phyloP scores from a whole-genome alignment of 2,113 vertebrate genomes.

The Micronycteris hirsuta region DNA sequence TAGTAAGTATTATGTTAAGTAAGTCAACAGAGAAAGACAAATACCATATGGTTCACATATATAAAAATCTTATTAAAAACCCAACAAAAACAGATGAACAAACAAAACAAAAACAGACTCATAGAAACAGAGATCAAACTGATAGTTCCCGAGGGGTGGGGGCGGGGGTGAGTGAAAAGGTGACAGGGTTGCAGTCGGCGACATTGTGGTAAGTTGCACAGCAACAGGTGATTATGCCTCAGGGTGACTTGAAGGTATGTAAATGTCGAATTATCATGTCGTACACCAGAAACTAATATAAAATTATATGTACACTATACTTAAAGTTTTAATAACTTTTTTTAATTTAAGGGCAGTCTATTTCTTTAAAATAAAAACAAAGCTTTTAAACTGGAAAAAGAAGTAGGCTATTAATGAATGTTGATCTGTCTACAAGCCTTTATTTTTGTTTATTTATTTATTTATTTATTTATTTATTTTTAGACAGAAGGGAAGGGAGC shows the following conservation, averaged over 20 bases:
- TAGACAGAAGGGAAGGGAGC: no score
- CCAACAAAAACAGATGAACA: neutral
- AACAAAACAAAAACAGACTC: neutral
- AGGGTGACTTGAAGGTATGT: neutral
- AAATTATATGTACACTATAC: neutral
- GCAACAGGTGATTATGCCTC: neutral
- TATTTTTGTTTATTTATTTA: no score
- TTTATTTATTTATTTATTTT: no score
- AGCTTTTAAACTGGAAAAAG: conserved; percentile 8
- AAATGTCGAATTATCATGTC: neutral
- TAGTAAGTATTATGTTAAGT: neutral
- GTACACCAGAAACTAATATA: neutral
- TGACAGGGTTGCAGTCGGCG: neutral
- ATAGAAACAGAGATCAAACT: neutral
- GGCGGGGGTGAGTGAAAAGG: neutral
- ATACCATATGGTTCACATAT: neutral
- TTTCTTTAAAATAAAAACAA: neutral
- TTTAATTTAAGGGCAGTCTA: neutral
- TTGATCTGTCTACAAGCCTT: neutral
- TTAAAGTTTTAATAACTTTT: neutral
- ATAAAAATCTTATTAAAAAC: neutral
- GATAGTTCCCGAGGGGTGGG: neutral
- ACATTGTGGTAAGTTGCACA: neutral
- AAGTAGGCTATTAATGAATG: neutral
- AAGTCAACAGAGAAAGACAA: neutral